Base-by-base conservation (phyloP, 2,797 vertebrate genomes). In the Gallirallus australis region DNA sequence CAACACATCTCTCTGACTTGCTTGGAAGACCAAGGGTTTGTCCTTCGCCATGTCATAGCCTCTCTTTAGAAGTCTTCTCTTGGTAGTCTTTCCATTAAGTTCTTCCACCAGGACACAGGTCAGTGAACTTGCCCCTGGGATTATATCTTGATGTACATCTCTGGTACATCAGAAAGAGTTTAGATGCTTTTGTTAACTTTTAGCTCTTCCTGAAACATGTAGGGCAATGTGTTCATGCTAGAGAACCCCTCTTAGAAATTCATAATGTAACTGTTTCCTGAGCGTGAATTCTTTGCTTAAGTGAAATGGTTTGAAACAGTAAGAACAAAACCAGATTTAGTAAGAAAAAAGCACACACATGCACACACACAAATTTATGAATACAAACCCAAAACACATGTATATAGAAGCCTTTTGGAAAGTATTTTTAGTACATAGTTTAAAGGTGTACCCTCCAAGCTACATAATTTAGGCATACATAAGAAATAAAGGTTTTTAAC, bases 341-440 rank as follows among this genome's bases (percentile, higher is more conserved):
- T 45, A 53, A 61, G 37, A 50, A 82, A 65, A 71, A 60, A 6
- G 0, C 3, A 21, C 28, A 37, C 4, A 3, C 5, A 3, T 7
- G 12, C 7, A 5, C 12, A 12, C 20, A 16, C 14, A 48, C 11
- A 12, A 17, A 23, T 1, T 0, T 64, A 6, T 11, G 14, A 57
- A 19, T 63, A 21, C 45, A 60, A 6, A 47, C 2, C 13, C 53
- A 39, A 42, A 82, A 6, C 16, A 37, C 9, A 50, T 2, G 24
- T 45, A 13, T 1, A 6, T 45, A 13, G 19, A 88, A 81, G 37
- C 6, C 42, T 60, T 78, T 82, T 89, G 54, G 27, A 59, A 89
- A 76, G 21, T 57, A 59, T 71, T 91, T 61, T 11, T 65, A 73
- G 37, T 77, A 47, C 30, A 75, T 35, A 59, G 7, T 89, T 70